Evolutionary conservation across 35 echinoderm and acorn worm species (phyloP).

Genomic region (Holothuria glaberrima): DNA sequence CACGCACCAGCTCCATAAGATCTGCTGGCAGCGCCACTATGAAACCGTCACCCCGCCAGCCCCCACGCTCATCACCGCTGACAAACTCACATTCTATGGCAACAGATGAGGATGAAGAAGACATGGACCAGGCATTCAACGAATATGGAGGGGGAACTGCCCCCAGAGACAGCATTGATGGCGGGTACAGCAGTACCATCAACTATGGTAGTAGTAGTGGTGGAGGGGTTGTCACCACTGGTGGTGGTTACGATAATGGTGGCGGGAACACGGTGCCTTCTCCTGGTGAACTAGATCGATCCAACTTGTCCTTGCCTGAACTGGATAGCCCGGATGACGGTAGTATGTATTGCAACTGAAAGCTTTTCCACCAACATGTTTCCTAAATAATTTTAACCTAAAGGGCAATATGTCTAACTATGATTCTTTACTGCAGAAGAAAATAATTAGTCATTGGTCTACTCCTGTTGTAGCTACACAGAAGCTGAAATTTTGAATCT

Average conservation of each 20-base stretch:
- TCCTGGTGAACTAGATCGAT: conserved; percentile 12
- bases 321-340: conserved; percentile 78
- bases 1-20: conserved; percentile 91
- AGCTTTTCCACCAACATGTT: background rate
- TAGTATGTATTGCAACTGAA: conserved; percentile 55
- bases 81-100: conserved; percentile 52
- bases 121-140: conserved; percentile 90
- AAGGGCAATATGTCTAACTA: background rate
- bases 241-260: conserved; percentile 32
- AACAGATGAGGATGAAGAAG: conserved; percentile 72
- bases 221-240: conserved; percentile 41
- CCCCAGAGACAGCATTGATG: conserved; percentile 37
- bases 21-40: conserved; percentile 80
- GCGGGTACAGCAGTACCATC: conserved; percentile 19
- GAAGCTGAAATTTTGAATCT: too few relatives aligned
- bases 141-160: conserved; percentile 53
- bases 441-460: too few relatives aligned
- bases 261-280: conserved; percentile 50
- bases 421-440: too few relatives aligned
- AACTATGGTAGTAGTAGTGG: conserved; percentile 43
- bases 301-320: conserved; percentile 49
- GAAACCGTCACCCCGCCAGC: conserved; percentile 44
- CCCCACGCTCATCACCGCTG: conserved; percentile 18
- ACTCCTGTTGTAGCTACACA: too few relatives aligned
- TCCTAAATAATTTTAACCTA: background rate